phyloP scores from a whole-genome alignment of 1,140 invertebrate species.

The Antheraea mylitta region DNA sequence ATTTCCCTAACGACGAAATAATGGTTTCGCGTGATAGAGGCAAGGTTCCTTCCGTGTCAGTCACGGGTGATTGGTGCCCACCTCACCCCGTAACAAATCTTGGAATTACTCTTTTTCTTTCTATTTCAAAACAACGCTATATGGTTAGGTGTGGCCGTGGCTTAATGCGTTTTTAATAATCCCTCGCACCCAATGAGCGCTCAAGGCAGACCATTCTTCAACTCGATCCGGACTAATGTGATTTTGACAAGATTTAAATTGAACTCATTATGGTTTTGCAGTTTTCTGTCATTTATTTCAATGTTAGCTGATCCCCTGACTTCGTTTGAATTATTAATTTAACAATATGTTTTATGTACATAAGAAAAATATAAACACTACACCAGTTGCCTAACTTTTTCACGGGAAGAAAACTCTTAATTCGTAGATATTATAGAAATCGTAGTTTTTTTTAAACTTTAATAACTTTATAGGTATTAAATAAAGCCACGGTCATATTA shows the following conservation, averaged over 20 bases:
- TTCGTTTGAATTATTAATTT: slow-evolving; percentile 53
- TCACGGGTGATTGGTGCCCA: slow-evolving; percentile 60
- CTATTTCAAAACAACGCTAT: slow-evolving; percentile 65
- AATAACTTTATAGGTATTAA: too few relatives aligned
- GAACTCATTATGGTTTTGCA: slow-evolving; percentile 69
- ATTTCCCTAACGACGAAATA: slow-evolving; percentile 71
- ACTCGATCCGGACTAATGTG: slow-evolving; percentile 67
- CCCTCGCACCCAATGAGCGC: slow-evolving; percentile 57
- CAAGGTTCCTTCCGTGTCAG: slow-evolving; percentile 68
- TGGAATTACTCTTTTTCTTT: slow-evolving; percentile 73
- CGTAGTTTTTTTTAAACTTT: too few relatives aligned
- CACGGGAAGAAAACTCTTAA: too few relatives aligned
- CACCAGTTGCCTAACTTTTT: too few relatives aligned
- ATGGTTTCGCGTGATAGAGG: slow-evolving; percentile 71
- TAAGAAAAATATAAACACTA: too few relatives aligned
- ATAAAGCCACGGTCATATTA: too few relatives aligned
- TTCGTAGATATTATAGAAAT: too few relatives aligned
- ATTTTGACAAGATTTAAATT: slow-evolving; percentile 77
- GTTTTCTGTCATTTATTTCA: slow-evolving; percentile 21
- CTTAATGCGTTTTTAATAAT: slow-evolving; percentile 79
- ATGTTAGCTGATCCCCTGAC: slow-evolving; percentile 29
- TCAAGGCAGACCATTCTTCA: slow-evolving; percentile 54
- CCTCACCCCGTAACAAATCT: slow-evolving; percentile 50
- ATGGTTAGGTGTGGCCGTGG: slow-evolving; percentile 60
- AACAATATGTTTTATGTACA: slow-evolving; percentile 15